phyloP scores from a whole-genome alignment of 1,140 invertebrate genomes.

The Lucilia sericata region DNA sequence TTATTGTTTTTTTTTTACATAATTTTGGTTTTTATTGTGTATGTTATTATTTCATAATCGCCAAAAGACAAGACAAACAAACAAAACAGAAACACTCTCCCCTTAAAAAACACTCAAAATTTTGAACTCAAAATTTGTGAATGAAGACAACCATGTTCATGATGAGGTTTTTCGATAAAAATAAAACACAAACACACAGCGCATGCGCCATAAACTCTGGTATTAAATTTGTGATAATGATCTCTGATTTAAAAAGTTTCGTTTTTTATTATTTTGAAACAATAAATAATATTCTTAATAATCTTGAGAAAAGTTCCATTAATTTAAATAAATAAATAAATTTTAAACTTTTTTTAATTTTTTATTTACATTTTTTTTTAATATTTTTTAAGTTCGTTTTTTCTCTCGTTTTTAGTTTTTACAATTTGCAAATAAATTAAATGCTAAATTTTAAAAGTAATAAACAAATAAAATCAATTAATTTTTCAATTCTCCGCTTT shows the following conservation, averaged over 20 bases:
- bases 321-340: background rate
- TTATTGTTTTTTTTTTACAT: background rate
- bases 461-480: constrained; percentile 5
- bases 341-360: background rate
- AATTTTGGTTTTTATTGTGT: background rate
- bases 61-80: background rate
- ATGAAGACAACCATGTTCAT: background rate
- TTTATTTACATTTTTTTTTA: background rate
- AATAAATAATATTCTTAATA: background rate
- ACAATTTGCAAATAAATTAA: constrained; percentile 16
- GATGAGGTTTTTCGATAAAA: background rate
- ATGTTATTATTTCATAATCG: constrained; percentile 2
- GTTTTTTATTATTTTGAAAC: background rate
- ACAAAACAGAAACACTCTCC: background rate
- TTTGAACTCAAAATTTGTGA: background rate
- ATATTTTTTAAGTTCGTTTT: background rate
- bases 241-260: background rate
- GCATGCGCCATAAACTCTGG: background rate
- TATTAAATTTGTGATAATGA: background rate
- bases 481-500: constrained; percentile 54
- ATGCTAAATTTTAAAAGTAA: constrained; percentile 12
- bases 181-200: background rate
- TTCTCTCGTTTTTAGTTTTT: constrained; percentile 30
- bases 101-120: background rate
- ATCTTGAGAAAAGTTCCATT: background rate